Conservation (phyloP, 2,888 invertebrate genomes). For the Patella ulyssiponensis region DNA sequence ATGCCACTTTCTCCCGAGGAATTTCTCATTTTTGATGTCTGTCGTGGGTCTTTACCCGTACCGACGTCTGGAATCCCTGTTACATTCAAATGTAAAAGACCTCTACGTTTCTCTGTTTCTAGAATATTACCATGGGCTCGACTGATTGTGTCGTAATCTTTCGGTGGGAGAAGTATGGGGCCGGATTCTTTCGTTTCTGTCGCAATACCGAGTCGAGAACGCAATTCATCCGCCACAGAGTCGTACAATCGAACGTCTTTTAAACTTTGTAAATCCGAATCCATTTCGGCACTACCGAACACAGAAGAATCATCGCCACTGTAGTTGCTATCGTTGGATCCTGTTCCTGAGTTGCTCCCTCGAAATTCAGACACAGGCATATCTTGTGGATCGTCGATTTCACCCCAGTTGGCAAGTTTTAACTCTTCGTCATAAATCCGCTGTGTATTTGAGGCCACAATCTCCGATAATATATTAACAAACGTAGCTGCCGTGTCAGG, state of each 20-base stretch:
- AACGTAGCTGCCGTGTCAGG: slow-evolving; percentile 92
- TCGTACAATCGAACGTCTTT: slow-evolving; percentile 79
- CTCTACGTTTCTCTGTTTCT: slow-evolving; percentile 48
- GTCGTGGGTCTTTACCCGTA: slow-evolving; percentile 12
- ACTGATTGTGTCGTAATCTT: slow-evolving; percentile 88
- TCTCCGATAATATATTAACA: slow-evolving; percentile 85
- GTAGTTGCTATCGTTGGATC: slow-evolving; percentile 51
- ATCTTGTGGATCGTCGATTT: slow-evolving; percentile 55
- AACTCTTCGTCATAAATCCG: slow-evolving; percentile 86
- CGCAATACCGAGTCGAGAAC: slow-evolving; percentile 78
- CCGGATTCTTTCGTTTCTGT: slow-evolving; percentile 48
- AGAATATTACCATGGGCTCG: slow-evolving; percentile 79
- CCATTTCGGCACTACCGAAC: slow-evolving; percentile 57
- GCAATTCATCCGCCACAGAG: slow-evolving; percentile 90
- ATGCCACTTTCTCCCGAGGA: slow-evolving; percentile 57
- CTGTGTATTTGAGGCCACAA: slow-evolving; percentile 86
- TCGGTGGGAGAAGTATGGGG: slow-evolving; percentile 90
- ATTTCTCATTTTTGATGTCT: slow-evolving; percentile 29
- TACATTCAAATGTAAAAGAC: slow-evolving; percentile 51
- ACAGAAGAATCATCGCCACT: slow-evolving; percentile 49
- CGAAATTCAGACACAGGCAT: slow-evolving; percentile 45
- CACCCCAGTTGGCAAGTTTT: slow-evolving; percentile 57
- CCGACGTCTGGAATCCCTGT: slow-evolving; percentile 39
- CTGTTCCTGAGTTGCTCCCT: slow-evolving; percentile 48
- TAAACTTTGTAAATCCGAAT: slow-evolving; percentile 58